Evolutionary conservation across 1,140 invertebrate genomes (phyloP), one percentile per base, ranked within the genome.

Genomic region (Zeugodacus cucurbitae): DNA sequence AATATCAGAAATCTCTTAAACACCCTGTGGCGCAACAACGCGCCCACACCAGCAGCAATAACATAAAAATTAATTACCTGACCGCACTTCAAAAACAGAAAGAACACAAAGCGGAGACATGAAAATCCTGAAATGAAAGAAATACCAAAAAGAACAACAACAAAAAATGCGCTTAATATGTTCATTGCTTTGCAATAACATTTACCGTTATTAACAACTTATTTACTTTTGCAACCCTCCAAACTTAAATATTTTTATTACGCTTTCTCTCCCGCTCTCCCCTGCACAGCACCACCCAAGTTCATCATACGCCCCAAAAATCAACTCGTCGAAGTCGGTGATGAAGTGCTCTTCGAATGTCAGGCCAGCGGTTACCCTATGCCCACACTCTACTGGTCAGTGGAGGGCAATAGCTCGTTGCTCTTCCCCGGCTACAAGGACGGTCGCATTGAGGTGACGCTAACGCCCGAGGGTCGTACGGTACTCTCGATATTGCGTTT

Each of bases 381-480:
- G 34, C 96, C 96, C 2, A 95, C 96, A 22, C 94, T 97, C 87
- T 97, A 97, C 90, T 97, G 96, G 96, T 96, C 96, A 10, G 93
- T 96, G 88, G 96, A 97, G 94, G 96, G 96, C 59, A 96, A 96
- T 90, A 94, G 96, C 88, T 95, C 95, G 6, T 94, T 97, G 57
- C 94, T 97, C 54, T 95, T 96, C 90, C 96, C 96, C 26, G 96
- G 96, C 34, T 95, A 95, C 67, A 93, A 94, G 0, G 94, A 94
- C 89, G 95, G 94, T 1, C 95, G 95, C 90, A 95, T 95, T 90
- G 94, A 95, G 89, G 96, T 96, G 0, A 95, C 95, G 7, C 90
- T 94, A 7, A 95, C 95, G 14, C 90, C 94, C 3, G 95, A 96
- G 89, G 96, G 95, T 67, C 95, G 95, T 62, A 95, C 95, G 8